Base-by-base conservation (phyloP, 2,113 vertebrate genomes). In the Oncorhynchus keta region DNA sequence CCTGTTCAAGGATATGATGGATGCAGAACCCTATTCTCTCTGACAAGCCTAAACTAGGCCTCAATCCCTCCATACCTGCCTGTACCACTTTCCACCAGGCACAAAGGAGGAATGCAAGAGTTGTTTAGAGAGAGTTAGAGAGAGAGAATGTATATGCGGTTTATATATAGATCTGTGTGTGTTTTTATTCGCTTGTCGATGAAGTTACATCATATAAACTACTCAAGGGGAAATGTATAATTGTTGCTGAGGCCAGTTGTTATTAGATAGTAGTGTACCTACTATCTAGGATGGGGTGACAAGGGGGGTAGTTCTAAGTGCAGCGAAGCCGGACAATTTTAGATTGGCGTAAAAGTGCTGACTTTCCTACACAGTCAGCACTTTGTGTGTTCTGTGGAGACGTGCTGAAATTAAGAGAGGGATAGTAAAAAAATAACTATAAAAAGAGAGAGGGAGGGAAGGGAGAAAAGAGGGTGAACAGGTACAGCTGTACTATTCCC, bases 341-440 rank as follows among this genome's bases (percentile, higher is more conserved):
- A 87, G 85, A 82, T 74, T 62, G 77, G 51, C 49, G 77, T 68
- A 65, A 79, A 82, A 88, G 76, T 80, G 85, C 87, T 84, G 81
- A 89, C 76, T 65, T 80, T 81, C 72, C 74, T 79, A 39, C 76
- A 49, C 13, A 11, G 28, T 89, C 85, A 89, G 87, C 84, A 9
- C 51, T 85, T 84, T 69, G 80, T 85, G 68, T 70, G 35, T 30
- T 71, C 35, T 13, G 66, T 64, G 76, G 32, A 68, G 32, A 39
- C 67, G 18, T 35, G 67, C 67, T 32, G 32, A 68, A 68, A 66
- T 22, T 26, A 24, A 66, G 64, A 66, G 64, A 30, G 64, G 13
- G 26, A 30, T 28, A 16, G 64, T 26, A n/a, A 16, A 30, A 39
- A 45, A 12, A 45, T 12, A 45, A 11, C 8, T 45, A 3, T 12